These are phyloP conservation scores for Holocentrus rufus DNA, from an alignment of 2,797 vertebrate species.

Conservation along the genomic window DNA sequence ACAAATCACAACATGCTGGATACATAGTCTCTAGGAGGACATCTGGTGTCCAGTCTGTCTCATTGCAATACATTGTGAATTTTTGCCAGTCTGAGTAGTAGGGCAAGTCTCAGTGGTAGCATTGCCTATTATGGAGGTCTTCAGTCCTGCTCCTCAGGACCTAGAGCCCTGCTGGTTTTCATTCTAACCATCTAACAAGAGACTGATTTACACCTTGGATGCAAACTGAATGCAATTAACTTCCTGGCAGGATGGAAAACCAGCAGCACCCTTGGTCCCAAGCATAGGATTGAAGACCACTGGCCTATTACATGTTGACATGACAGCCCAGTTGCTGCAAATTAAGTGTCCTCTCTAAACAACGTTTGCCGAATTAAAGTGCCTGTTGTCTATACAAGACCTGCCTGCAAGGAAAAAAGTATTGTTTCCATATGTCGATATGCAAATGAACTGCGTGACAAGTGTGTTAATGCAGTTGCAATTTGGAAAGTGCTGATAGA, in stretches of 20 bases:
- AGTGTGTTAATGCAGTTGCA: constrained; percentile 13
- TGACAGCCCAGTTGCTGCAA: constrained; percentile 12
- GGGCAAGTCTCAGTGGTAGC: background rate
- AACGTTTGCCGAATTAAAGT: too few relatives aligned
- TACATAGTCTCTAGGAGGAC: constrained; percentile 33
- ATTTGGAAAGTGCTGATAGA: background rate
- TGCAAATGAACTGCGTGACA: constrained; percentile 43
- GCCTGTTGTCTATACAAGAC: too few relatives aligned
- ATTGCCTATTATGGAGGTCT: background rate
- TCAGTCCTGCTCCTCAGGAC: background rate
- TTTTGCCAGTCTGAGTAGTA: constrained; percentile 5
- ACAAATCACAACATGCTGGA: background rate
- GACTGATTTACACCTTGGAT: background rate
- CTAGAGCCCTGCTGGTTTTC: constrained; percentile 14
- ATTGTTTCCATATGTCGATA: constrained; percentile 45
- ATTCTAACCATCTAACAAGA: background rate
- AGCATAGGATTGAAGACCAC: background rate
- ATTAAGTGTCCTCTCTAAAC: constrained; percentile 49
- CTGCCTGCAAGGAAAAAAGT: too few relatives aligned
- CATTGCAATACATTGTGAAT: constrained; percentile 22
- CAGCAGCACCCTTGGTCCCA: background rate
- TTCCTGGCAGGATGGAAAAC: background rate
- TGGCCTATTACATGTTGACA: constrained; percentile 9
- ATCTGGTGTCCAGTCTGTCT: constrained; percentile 50
- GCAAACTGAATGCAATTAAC: background rate